Base-by-base conservation (phyloP, 2,888 invertebrate species). In the Lepidochrysops patricia region DNA sequence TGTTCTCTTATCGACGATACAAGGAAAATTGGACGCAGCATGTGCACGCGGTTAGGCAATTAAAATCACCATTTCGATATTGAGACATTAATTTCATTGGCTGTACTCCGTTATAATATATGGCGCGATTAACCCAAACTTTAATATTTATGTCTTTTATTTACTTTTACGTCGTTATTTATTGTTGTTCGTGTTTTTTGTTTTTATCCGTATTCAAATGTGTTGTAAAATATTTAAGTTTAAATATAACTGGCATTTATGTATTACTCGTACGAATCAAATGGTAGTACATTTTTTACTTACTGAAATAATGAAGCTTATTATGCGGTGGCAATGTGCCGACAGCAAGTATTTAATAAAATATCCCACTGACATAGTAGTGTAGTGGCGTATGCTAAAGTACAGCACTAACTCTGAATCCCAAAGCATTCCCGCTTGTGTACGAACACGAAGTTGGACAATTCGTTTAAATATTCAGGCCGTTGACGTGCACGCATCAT, bases 1-100 rank as follows among this genome's bases (percentile, higher is more conserved):
- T 77, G 70, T 76, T 78, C 77, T 75, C 76, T 78, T 80, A 76
- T 77, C 76, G 72, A 72, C 73, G 71, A 72, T 73, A 71, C 69
- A 67, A 69, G 67, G 67, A 68, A 69, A 68, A 68, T 68, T 63
- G 67, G 64, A 64, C 65, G 64, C 68, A 65, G 66, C 64, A 61
- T 66, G 64, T 62, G 63, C 62, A 54, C 62, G 64, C 61, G 64
- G 63, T 66, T 65, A 64, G 64, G 61, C 63, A 67, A 67, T 67
- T 67, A 67, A 64, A 60, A 60, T 61, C 57, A 58, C 60, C 60
- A 57, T 62, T 57, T 57, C 58, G 60, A 63, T 65, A 62, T 62
- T 52, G 61, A 61, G 58, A 62, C 62, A 61, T 63, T 61, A 61
- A 61, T 62, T 63, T 60, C 43, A 57, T 62, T 62, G 61, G 48